Evolutionary conservation across 2,113 vertebrate genomes (phyloP), one percentile per base, ranked within the genome.

Genomic region (Silurus meridionalis): DNA sequence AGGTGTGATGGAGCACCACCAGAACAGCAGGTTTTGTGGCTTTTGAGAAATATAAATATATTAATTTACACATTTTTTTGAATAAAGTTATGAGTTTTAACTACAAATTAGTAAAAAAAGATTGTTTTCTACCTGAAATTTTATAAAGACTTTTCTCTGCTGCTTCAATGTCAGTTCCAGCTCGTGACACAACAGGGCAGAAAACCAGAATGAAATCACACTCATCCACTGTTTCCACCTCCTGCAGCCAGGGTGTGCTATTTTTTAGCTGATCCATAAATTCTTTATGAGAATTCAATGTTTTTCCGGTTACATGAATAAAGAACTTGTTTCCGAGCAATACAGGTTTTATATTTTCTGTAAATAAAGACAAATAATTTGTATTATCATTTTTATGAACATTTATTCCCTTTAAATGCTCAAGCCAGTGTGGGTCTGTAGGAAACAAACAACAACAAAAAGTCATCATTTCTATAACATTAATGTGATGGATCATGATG

Each of bases 161-260:
- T 46, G 8, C 13, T 46, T 87, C 57, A 37, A 81, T 71, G n/a
- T 87, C 64, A 46, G 82, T 80, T 87, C 53, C 75, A 80, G 23
- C 8, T 60, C 75, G 25, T 46, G 88, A 84, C 58, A 19, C 58
- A 19, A 86, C 48, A 6, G 77, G 52, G 66, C 88, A 89, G 25
- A 75, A 84, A 86, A 53, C 75, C 58, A 89, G 8, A 37, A 89
- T 89, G 21, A 84, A 48, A 84, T 89, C 37, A 50, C 75, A 81
- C 57, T 64, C 75, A 0, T n/a, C 19, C 77, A 63, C 75, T 8
- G 0, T 23, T 9, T 1, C 1, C 69, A 87, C 80, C 21, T 50
- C 8, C 25, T 69, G 6, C 48, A 83, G 5, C 5, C 1, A 1
- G 46, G 6, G 8, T 6, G 50, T 5, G 50, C 61, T 4, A 0